Conservation (phyloP, 2,113 vertebrate genomes). For the Heptranchias perlo region DNA sequence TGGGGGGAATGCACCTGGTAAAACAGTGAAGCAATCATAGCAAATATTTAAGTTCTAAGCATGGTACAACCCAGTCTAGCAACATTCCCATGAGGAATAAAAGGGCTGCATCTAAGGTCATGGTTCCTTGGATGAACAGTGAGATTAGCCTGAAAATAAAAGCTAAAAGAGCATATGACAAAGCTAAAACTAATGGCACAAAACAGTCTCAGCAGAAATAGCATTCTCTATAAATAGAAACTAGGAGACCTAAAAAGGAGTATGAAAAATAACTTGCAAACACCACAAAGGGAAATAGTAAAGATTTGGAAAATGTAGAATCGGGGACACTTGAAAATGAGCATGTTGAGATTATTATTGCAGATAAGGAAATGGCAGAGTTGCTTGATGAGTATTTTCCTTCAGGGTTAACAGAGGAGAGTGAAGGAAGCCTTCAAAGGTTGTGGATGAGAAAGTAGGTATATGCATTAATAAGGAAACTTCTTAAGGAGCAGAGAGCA, state of each 20-base stretch:
- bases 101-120: neutral
- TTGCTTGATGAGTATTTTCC: neutral
- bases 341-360: neutral
- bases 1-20: neutral
- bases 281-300: neutral
- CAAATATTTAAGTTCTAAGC: neutral
- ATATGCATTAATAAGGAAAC: neutral
- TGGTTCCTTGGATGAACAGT: neutral
- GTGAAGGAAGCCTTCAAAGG: neutral
- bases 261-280: neutral
- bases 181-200: neutral
- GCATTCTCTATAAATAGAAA: neutral
- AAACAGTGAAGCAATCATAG: neutral
- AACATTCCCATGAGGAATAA: neutral
- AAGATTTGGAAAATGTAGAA: neutral
- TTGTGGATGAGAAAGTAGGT: neutral
- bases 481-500: neutral
- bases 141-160: constrained; percentile 20
- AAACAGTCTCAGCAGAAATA: neutral
- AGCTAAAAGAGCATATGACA: neutral
- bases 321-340: neutral
- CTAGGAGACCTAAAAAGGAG: neutral
- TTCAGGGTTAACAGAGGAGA: neutral
- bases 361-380: neutral
- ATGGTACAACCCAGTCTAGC: neutral